These are phyloP conservation scores for Pollachius pollachius DNA, from an alignment of 2,113 vertebrate genomes.

Conservation along the genomic window DNA sequence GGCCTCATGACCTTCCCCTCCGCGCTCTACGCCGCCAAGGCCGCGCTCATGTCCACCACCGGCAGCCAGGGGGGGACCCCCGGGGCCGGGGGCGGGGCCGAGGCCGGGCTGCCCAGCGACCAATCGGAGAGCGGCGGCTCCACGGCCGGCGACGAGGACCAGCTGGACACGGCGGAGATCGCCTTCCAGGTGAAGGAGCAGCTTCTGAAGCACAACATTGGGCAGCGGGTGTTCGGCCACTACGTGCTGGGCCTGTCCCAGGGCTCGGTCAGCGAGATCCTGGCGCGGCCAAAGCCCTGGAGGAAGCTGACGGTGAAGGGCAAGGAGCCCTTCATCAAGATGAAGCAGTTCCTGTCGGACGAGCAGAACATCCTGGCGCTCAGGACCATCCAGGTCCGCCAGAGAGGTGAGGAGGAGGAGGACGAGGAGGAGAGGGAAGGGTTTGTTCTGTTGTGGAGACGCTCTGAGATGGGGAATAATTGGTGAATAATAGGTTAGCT, in stretches of 20 bases:
- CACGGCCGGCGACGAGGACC: slow-evolving; percentile 82
- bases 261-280: slow-evolving; percentile 97
- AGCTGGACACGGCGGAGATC: slow-evolving; percentile 93
- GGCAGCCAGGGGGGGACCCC: slow-evolving; percentile 52
- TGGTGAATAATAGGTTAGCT: not conserved
- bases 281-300: slow-evolving; percentile 98
- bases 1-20: slow-evolving; percentile 77
- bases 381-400: slow-evolving; percentile 97
- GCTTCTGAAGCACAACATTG: slow-evolving; percentile 97
- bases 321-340: slow-evolving; percentile 98
- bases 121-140: slow-evolving; percentile 75
- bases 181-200: slow-evolving; percentile 99
- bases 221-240: slow-evolving; percentile 95
- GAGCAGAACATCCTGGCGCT: slow-evolving; percentile 98
- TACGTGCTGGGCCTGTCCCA: slow-evolving; percentile 96
- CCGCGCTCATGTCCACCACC: slow-evolving; percentile 63
- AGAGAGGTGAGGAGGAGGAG: slow-evolving; percentile 86
- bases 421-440: not conserved
- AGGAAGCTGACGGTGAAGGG: slow-evolving; percentile 98
- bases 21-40: slow-evolving; percentile 82
- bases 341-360: slow-evolving; percentile 98
- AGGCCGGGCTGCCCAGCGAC: slow-evolving; percentile 78
- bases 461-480: too few relatives aligned
- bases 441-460: not conserved
- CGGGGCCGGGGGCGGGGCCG: slow-evolving; percentile 34